These are phyloP conservation scores for Neolamprologus brichardi DNA, from an alignment of 2,113 vertebrate genomes.

Conservation along the genomic window DNA sequence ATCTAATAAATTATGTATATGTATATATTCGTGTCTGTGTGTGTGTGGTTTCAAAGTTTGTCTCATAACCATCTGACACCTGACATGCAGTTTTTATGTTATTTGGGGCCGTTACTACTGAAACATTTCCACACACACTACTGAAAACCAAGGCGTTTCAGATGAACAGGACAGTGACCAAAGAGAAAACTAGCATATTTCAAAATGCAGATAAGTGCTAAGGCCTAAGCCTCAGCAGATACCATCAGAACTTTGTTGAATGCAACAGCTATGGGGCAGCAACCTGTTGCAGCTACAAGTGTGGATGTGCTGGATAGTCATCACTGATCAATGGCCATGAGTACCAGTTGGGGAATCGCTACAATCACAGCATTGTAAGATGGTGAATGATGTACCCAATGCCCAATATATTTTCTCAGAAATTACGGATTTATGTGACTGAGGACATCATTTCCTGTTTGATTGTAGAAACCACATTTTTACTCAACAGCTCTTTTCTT, in stretches of 20 bases:
- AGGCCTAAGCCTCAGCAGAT: not conserved
- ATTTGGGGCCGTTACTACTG: not conserved
- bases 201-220: not conserved
- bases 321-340: not conserved
- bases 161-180: not conserved
- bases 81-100: not conserved
- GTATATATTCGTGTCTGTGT: accelerated
- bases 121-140: accelerated
- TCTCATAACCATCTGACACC: not conserved
- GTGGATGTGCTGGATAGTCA: not conserved
- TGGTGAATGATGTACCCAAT: not conserved
- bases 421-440: not conserved
- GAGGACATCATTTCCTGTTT: not conserved
- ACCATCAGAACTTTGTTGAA: not conserved
- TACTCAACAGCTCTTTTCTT: no score
- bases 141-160: not conserved
- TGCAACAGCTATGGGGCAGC: not conserved
- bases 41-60: not conserved
- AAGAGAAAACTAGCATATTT: not conserved
- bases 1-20: not conserved
- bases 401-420: not conserved
- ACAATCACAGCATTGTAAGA: not conserved
- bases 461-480: no score
- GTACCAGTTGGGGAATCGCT: not conserved
- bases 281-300: not conserved